These are phyloP conservation scores for Mustelus asterias DNA, from an alignment of 2,113 vertebrate genomes.

Conservation along the genomic window DNA sequence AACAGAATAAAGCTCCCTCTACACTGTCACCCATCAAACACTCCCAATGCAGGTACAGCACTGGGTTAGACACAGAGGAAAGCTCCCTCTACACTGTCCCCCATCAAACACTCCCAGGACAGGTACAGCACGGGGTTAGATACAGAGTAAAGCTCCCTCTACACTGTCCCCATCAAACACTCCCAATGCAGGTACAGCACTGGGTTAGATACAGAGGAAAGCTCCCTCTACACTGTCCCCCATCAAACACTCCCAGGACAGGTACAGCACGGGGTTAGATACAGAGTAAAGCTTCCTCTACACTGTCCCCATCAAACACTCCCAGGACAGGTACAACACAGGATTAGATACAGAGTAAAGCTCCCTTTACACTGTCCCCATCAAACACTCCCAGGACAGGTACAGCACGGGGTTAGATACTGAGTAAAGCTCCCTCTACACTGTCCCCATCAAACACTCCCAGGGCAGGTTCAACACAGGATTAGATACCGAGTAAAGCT, in stretches of 20 bases:
- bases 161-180: background rate
- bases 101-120: background rate
- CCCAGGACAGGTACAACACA: background rate
- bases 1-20: constrained; percentile 5
- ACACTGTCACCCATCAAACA: background rate
- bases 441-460: too few species aligned
- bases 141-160: too few species aligned
- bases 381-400: background rate
- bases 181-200: background rate
- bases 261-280: background rate
- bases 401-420: background rate
- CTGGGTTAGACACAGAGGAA: background rate
- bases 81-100: background rate
- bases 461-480: too few species aligned
- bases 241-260: background rate
- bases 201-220: background rate
- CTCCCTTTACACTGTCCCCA: background rate
- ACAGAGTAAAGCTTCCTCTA: background rate
- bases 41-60: background rate
- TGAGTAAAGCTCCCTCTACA: too few species aligned
- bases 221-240: too few species aligned
- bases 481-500: too few species aligned
- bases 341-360: constrained; percentile 6
- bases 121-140: too few species aligned
- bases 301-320: background rate